Base-by-base conservation (phyloP, 1,140 invertebrate species). In the Ctenoplectra terminalis region DNA sequence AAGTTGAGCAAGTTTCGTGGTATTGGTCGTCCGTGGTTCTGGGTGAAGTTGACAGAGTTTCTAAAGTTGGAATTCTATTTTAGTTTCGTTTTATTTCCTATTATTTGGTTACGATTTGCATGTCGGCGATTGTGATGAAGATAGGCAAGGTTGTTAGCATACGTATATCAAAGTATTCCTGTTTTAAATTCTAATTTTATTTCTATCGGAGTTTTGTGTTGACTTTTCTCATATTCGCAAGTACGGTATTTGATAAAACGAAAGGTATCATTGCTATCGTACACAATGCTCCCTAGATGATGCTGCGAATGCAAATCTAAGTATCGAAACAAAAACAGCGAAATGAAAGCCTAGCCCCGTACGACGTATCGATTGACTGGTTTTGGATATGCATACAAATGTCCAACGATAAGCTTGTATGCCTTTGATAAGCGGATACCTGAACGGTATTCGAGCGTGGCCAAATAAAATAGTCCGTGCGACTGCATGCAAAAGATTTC, bases 331-430 rank as follows among this genome's bases (percentile, higher is more conserved):
- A 31, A 48, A 31, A 52, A 23, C 20, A 29, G 64, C 20, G 26
- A 48, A 70, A 52, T 15, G 31, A 70, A 70, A 70, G 48, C 34
- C 26, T 6, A 20, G 15, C 7, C 11, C 8, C 23, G 4, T 29
- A 48, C 67, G 31, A 34, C 31, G 20, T 52, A 70, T 70, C 48
- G 46, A 70, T 70, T 34, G 67, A 70, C 31, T 52, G n/a, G 67
- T 34, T 52, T 70, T 5, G 46, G 23, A n/a, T 70, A 50, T 70
- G 67, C 67, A 52, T 70, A 52, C 67, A 34, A 70, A 70, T 70
- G 48, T 23, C 20, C 67, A n/a, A 50, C 26, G 67, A 70, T 70
- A 70, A 50, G 48, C 67, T 26, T 17, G 46, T 26, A 23, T 37
- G 46, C 29, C 46, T 70, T 34, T 52, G 67, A 70, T 70, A 70